phyloP scores from a whole-genome alignment of 1,140 invertebrate species.

The Drosophila setifemur region DNA sequence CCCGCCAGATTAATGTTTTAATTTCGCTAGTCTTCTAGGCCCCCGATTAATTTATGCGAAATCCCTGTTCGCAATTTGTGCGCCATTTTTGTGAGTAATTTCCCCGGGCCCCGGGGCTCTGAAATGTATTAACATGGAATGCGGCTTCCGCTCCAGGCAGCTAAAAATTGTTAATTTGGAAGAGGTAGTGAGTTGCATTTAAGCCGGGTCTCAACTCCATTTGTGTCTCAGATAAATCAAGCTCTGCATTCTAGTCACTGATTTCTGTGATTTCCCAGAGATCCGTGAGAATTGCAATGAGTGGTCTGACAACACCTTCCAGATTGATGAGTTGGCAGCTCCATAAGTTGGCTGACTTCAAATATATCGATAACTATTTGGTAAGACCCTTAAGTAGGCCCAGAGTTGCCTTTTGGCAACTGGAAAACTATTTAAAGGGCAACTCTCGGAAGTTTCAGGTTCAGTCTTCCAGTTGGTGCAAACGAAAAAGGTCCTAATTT shows the following conservation, averaged over 20 bases:
- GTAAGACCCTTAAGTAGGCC: no score
- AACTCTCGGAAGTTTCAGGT: no score
- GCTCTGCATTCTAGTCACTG: neutral
- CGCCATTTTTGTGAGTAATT: slow-evolving; percentile 69
- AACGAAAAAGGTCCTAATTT: no score
- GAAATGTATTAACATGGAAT: slow-evolving; percentile 68
- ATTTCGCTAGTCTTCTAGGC: slow-evolving; percentile 61
- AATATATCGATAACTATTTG: no score
- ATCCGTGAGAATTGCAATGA: slow-evolving; percentile 36
- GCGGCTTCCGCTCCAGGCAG: slow-evolving; percentile 9
- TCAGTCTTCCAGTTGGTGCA: no score
- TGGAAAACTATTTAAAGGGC: no score
- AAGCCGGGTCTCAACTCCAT: slow-evolving; percentile 51
- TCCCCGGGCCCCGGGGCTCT: slow-evolving; percentile 45
- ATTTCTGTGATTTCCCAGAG: slow-evolving; percentile 5
- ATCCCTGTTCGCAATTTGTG: slow-evolving; percentile 56
- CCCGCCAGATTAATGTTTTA: slow-evolving; percentile 73
- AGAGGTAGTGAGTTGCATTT: slow-evolving; percentile 54
- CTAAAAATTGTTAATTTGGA: slow-evolving; percentile 66
- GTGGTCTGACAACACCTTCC: slow-evolving; percentile 30
- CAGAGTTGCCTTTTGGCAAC: no score
- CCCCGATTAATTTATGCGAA: slow-evolving; percentile 66
- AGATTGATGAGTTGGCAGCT: slow-evolving; percentile 12
- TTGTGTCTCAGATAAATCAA: slow-evolving; percentile 65
- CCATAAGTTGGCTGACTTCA: no score